These are phyloP conservation scores for Chloroclystis v-ata DNA, from an alignment of 2,888 invertebrate genomes.

Conservation along the genomic window DNA sequence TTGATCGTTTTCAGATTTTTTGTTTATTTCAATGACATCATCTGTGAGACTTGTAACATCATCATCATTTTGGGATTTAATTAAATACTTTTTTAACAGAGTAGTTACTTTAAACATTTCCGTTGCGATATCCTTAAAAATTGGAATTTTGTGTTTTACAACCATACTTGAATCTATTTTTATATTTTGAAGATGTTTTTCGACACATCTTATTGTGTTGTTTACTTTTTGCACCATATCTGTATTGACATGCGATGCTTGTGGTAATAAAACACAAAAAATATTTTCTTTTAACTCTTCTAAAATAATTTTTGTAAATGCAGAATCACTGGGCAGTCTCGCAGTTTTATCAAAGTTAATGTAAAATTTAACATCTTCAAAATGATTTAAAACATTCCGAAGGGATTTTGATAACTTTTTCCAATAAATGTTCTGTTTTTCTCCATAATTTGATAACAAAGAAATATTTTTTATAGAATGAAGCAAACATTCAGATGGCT, in stretches of 20 bases:
- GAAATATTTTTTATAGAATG: conserved; percentile 53
- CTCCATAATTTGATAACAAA: conserved; percentile 30
- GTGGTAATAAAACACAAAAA: conserved; percentile 34
- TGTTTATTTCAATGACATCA: no score
- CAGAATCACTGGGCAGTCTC: conserved; percentile 61
- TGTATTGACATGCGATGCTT: conserved; percentile 28
- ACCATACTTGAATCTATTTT: conserved; percentile 50
- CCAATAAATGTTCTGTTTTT: conserved; percentile 37
- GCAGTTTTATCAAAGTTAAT: conserved; percentile 71
- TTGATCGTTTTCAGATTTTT: no score
- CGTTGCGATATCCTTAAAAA: conserved; percentile 51
- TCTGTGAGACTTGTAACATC: no score
- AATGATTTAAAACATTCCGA: conserved; percentile 62
- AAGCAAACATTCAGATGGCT: conserved; percentile 56
- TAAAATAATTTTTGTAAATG: conserved; percentile 62
- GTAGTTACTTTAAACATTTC: conserved; percentile 36
- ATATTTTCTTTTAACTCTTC: conserved; percentile 49
- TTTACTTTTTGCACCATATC: conserved; percentile 29
- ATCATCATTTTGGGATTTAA: conserved; percentile 3
- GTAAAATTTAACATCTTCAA: conserved; percentile 71
- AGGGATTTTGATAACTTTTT: conserved; percentile 52
- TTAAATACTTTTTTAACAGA: conserved; percentile 25
- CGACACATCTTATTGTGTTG: conserved; percentile 33
- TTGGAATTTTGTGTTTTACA: conserved; percentile 67
- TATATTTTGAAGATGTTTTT: conserved; percentile 37